Evolutionary conservation across 1,140 invertebrate species (phyloP).

Genomic region (Aphis craccivora): DNA sequence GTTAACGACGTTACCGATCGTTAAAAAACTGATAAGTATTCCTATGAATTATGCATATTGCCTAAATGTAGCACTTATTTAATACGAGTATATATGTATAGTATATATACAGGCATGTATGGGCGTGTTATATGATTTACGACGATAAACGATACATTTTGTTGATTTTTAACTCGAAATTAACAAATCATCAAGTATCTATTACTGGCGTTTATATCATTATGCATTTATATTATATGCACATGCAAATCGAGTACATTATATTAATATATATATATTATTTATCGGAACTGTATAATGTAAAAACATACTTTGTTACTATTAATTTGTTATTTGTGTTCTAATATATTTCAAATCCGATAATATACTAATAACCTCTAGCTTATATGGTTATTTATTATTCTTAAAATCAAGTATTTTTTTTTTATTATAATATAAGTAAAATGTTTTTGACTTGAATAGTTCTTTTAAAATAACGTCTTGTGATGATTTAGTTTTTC

Average conservation of each 20-base stretch:
- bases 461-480: not conserved
- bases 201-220: not conserved
- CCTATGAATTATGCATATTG: no score
- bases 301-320: not conserved
- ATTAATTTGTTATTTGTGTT: not conserved
- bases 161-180: not conserved
- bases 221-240: not conserved
- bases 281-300: not conserved
- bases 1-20: no score
- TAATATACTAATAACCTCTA: not conserved
- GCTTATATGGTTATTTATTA: not conserved
- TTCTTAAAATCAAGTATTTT: not conserved
- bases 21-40: no score
- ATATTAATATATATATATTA: no score
- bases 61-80: no score
- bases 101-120: no score
- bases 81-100: no score
- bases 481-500: not conserved
- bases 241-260: not conserved
- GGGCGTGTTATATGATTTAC: not conserved
- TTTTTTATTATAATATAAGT: not conserved
- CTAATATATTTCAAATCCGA: not conserved
- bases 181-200: not conserved
- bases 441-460: not conserved
- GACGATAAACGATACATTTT: not conserved